A percentile compares a stretch with the other conserved stretches of the same genome.
These are phyloP conservation scores for Achatina immaculata DNA, from an alignment of 1,140 invertebrate species.

Conservation along the genomic window DNA sequence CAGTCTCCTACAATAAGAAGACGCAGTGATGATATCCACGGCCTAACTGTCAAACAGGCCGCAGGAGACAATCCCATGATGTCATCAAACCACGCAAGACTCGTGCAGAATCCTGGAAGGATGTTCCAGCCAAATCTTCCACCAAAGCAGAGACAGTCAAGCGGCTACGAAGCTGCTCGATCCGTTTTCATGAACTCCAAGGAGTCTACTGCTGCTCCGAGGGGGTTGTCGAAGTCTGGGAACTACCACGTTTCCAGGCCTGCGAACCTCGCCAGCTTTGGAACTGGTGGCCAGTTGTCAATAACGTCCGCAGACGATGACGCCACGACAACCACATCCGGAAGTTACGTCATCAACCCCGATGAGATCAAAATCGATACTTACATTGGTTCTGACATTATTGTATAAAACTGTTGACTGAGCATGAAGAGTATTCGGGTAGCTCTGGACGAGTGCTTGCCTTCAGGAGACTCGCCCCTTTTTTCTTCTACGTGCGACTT, in stretches of 20 bases:
- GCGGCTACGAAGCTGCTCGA: background rate
- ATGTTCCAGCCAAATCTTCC: background rate
- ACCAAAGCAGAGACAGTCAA: background rate
- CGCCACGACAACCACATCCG: conserved; percentile 56
- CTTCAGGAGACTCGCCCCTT: background rate
- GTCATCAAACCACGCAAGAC: conserved; percentile 13
- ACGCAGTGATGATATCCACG: background rate
- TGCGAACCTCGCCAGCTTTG: background rate
- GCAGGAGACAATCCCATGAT: background rate
- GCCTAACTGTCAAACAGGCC: background rate
- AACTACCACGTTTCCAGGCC: background rate
- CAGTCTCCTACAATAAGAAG: background rate
- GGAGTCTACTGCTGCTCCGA: background rate
- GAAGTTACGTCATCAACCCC: conserved; percentile 56
- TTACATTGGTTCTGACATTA: conserved; percentile 45
- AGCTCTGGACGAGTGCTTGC: too few species aligned
- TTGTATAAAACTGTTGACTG: conserved; percentile 38
- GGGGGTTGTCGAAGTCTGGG: background rate
- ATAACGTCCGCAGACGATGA: conserved; percentile 49
- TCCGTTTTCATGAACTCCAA: background rate
- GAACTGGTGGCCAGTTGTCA: conserved; percentile 4
- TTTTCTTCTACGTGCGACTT: background rate
- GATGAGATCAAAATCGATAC: conserved; percentile 53
- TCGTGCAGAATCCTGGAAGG: background rate
- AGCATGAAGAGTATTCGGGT: background rate